These are phyloP conservation scores for Aplodontia rufa DNA, from an alignment of 2,113 vertebrate genomes.

Conservation along the genomic window DNA sequence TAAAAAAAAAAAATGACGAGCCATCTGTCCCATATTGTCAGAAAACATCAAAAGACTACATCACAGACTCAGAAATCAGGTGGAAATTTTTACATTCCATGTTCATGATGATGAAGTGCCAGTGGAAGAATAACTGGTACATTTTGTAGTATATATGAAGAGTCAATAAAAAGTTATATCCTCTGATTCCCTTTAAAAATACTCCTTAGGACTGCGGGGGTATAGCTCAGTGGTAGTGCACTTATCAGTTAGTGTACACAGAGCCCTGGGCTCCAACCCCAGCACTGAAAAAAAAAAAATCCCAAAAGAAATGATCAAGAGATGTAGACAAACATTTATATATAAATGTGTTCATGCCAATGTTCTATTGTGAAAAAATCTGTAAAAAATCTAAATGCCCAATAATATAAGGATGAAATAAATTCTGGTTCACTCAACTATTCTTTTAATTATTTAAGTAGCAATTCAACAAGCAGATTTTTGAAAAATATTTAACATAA, in stretches of 20 bases:
- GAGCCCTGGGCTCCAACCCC: not conserved
- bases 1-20: not conserved
- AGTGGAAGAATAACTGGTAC: not conserved
- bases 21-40: slow-evolving; percentile 20
- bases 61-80: not conserved
- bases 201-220: not conserved
- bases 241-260: not conserved
- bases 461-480: not conserved
- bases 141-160: not conserved
- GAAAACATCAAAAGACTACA: slow-evolving; percentile 16
- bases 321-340: slow-evolving; percentile 8
- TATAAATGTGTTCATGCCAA: not conserved
- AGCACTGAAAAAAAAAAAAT: not conserved
- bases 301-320: not conserved
- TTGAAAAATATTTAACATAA: not conserved
- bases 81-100: not conserved
- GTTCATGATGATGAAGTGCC: not conserved
- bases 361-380: slow-evolving; percentile 11
- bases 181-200: not conserved
- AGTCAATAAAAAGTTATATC: not conserved
- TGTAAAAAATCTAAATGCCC: not conserved
- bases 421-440: not conserved
- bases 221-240: not conserved
- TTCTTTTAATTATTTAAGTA: not conserved
- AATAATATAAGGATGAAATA: not conserved